A percentile compares a stretch with the other conserved stretches of the same genome.
phyloP scores from a whole-genome alignment of 2,113 vertebrate genomes.

The Callopanchax toddi region DNA sequence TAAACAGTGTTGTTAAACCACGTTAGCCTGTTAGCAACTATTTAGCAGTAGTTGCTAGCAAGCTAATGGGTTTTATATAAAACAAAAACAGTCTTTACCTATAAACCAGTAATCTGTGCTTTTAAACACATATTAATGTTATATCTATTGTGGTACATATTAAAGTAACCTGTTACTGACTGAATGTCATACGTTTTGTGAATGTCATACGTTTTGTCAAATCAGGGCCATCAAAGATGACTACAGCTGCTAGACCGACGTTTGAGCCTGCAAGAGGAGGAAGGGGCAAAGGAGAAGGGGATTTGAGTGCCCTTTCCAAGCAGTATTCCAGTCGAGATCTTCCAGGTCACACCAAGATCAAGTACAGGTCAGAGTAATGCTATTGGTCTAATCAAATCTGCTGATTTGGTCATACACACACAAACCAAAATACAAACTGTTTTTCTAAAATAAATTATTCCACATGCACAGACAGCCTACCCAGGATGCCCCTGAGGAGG shows the following conservation, averaged over 20 bases:
- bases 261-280: slow-evolving; percentile 98
- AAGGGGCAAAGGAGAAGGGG: slow-evolving; percentile 96
- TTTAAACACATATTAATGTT: too few relatives aligned
- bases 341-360: slow-evolving; percentile 97
- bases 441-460: not conserved
- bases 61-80: slow-evolving; percentile 17
- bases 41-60: slow-evolving; percentile 28
- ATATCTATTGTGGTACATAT: too few relatives aligned
- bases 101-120: not conserved
- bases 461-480: slow-evolving; percentile 85
- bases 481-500: slow-evolving; percentile 96
- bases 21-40: slow-evolving; percentile 17
- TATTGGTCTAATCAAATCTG: not conserved
- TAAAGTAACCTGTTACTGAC: too few relatives aligned
- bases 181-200: too few relatives aligned
- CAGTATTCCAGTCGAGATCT: slow-evolving; percentile 97
- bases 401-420: too few relatives aligned
- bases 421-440: too few relatives aligned
- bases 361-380: slow-evolving; percentile 86
- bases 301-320: slow-evolving; percentile 95
- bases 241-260: slow-evolving; percentile 94
- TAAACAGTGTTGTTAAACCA: not conserved
- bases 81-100: not conserved
- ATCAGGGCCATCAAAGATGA: slow-evolving; percentile 84
- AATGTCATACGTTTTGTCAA: slow-evolving; percentile 10